Evolutionary conservation across 92 coral and sea anemone species (phyloP), one percentile per base, ranked within the genome.

Genomic region (Chrysogorgia sp.): DNA sequence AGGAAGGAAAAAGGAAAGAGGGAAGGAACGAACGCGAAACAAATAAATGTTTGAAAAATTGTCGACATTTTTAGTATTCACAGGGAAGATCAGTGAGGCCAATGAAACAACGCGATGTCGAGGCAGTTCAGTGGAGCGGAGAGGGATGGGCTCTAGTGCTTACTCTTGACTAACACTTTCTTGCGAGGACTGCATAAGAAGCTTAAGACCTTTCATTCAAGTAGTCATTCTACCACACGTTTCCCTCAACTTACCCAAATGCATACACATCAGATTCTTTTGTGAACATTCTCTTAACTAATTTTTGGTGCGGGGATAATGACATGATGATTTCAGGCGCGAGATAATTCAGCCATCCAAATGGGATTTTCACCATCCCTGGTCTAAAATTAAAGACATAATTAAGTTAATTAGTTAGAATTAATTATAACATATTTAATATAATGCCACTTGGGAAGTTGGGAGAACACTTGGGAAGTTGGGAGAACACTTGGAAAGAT

Each of bases 321-420:
- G 90, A 80, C 43, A 88, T 88, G 15, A 91, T 76, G 28, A 94
- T 81, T 82, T 94, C 98, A 62, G 98, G 98, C 23, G 98, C 98
- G 63, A 94, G 67, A 53, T 94, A 94, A 34, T 88, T 85, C 34
- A 94, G 63, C 98, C 98, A 94, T 1, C 98, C 98, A 12, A 83
- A 77, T 22, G 98, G 98, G 4, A 94, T 81, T 85, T 89, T 85
- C 22, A 94, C 83, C 65, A 79, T 77, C 26, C 92, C 90, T 7
- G 96, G 96, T 63, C 98, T 91, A 61, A 17, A 59, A 50, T 3
- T 7, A 53, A 47, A 47, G 7, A 47, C 53, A 47, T 4, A 5
- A 12, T 37, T 37, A 4, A 12, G 12, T 4, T 52, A 52, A 6
- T 5, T 52, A 52, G 8, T 17, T 52, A 52, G 6, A 10, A 34